Percentiles rank a stretch among this genome's conserved stretches.
Evolutionary conservation across 2,797 vertebrate species (phyloP).

Genomic region (Serranus cabrilla): DNA sequence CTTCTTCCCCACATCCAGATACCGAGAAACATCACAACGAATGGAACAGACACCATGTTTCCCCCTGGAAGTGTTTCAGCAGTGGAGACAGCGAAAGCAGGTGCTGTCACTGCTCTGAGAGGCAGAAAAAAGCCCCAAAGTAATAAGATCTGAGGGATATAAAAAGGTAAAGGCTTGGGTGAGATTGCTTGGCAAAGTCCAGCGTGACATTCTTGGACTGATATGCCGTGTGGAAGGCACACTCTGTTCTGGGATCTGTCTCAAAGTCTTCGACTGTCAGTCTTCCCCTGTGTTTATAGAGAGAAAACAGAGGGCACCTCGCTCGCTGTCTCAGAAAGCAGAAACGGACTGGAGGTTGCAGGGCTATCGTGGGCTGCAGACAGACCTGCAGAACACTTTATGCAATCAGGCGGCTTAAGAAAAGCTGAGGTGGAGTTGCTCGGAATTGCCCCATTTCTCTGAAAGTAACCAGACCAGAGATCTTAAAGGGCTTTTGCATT

Average conservation of each 20-base stretch:
- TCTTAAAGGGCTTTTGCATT: slow-evolving; percentile 40
- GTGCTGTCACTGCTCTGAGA: slow-evolving; percentile 54
- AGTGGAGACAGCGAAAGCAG: slow-evolving; percentile 49
- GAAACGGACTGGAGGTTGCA: slow-evolving; percentile 26
- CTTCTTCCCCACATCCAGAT: slow-evolving; percentile 41
- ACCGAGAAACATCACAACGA: slow-evolving; percentile 47
- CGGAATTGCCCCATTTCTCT: slow-evolving; percentile 53
- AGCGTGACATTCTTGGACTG: slow-evolving; percentile 38
- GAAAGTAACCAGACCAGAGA: slow-evolving; percentile 45
- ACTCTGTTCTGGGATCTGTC: slow-evolving; percentile 48
- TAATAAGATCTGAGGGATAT: slow-evolving; percentile 54
- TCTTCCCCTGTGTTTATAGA: slow-evolving; percentile 24
- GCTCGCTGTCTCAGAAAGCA: slow-evolving; percentile 6
- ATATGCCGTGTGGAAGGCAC: slow-evolving; percentile 48
- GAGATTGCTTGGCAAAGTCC: slow-evolving; percentile 56
- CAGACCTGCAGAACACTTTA: slow-evolving; percentile 46
- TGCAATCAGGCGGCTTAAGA: slow-evolving; percentile 54
- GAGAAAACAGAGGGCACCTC: slow-evolving; percentile 26
- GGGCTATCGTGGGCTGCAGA: background rate
- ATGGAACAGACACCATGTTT: slow-evolving; percentile 54
- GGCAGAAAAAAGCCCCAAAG: slow-evolving; percentile 41
- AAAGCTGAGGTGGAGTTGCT: slow-evolving; percentile 25
- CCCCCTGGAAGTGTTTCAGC: slow-evolving; percentile 44
- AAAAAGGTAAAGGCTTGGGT: slow-evolving; percentile 45
- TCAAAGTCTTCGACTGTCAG: slow-evolving; percentile 26